Conservation (phyloP, 2,888 invertebrate species). For the Dorcus hopei region DNA sequence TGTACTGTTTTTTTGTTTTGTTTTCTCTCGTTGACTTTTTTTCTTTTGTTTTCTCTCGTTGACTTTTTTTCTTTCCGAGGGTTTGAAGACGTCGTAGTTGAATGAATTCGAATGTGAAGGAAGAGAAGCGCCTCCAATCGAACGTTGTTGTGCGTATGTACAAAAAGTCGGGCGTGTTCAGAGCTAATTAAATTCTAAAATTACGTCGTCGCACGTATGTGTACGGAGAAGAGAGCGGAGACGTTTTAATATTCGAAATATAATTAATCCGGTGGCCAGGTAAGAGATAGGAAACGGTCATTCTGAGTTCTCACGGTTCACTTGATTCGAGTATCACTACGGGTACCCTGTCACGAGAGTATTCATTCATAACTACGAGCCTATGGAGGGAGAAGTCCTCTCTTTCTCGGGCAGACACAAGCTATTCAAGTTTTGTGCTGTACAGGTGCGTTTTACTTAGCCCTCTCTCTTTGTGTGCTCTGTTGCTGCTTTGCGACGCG, state of each 20-base stretch:
- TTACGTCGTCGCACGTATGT: too few species aligned
- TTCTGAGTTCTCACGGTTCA: conserved; percentile 28
- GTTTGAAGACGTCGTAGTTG: too few species aligned
- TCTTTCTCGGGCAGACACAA: conserved; percentile 28
- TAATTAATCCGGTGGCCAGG: conserved; percentile 24
- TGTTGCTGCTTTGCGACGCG: conserved; percentile 5
- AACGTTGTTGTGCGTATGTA: too few species aligned
- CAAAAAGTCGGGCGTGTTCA: too few species aligned
- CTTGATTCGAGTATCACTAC: conserved; percentile 19
- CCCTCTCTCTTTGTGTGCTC: conserved; percentile 19
- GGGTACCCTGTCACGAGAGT: conserved; percentile 44
- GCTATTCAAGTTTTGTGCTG: conserved; percentile 32
- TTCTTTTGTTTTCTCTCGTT: too few species aligned
- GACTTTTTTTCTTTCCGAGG: too few species aligned
- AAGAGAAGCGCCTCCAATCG: too few species aligned
- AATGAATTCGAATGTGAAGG: too few species aligned
- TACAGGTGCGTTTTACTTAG: conserved; percentile 33
- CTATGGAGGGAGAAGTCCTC: conserved; percentile 39
- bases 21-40: too few species aligned
- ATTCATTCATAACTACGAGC: conserved; percentile 53
- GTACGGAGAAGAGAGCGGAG: too few species aligned
- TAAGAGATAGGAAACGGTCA: conserved; percentile 23
- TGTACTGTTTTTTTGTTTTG: too few species aligned
- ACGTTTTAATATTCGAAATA: conserved; percentile 2
- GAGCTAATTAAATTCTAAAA: too few species aligned